Evolutionary conservation across 2,797 vertebrate genomes (phyloP).

Genomic region (Pipistrellus pygmaeus): DNA sequence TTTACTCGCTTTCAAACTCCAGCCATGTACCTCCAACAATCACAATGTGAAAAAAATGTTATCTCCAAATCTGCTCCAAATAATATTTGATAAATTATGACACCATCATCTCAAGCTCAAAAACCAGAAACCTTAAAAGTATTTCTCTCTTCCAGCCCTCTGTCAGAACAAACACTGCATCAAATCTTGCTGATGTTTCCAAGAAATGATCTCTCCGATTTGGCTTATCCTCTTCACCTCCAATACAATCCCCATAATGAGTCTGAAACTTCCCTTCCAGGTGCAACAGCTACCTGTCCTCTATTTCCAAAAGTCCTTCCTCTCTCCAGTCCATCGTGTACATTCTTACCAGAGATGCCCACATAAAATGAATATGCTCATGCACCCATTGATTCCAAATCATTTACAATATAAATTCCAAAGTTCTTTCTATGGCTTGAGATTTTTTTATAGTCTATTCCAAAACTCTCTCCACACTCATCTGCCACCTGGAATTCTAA

Average conservation of each 20-base stretch:
- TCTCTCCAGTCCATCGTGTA: neutral
- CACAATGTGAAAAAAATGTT: neutral
- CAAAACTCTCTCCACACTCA: neutral
- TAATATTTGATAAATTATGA: neutral
- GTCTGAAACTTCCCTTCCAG: neutral
- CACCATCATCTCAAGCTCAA: neutral
- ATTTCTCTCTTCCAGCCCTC: neutral
- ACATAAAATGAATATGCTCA: neutral
- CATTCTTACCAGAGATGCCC: neutral
- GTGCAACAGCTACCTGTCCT: neutral
- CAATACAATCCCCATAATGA: neutral
- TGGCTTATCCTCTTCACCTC: neutral
- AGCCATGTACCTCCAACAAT: neutral
- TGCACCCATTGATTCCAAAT: neutral
- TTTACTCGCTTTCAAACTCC: neutral
- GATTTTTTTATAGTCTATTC: neutral
- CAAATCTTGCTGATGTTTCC: neutral
- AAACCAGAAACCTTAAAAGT: neutral
- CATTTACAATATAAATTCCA: neutral
- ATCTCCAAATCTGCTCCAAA: neutral
- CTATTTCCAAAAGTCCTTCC: neutral
- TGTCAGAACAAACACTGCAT: neutral
- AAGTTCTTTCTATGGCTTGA: neutral
- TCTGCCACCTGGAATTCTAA: neutral
- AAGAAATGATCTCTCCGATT: neutral